A percentile compares a stretch with the other conserved stretches of the same genome.
phyloP scores from a whole-genome alignment of 1,140 invertebrate species.

The Ostrea edulis region DNA sequence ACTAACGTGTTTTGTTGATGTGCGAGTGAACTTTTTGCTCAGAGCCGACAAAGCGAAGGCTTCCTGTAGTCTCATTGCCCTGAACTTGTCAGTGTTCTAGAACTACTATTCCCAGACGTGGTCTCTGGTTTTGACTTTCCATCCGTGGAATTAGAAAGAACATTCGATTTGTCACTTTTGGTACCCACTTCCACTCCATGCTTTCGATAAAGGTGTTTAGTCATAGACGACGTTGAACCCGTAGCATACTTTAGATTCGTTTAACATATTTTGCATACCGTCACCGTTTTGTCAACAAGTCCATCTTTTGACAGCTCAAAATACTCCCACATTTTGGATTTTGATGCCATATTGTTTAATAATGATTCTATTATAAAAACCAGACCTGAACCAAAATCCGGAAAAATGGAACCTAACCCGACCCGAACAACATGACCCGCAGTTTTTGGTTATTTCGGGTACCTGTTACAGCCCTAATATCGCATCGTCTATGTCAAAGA shows the following conservation, averaged over 20 bases:
- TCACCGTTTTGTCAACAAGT: neutral
- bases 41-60: too few species aligned
- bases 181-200: neutral
- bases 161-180: neutral
- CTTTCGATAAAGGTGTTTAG: neutral
- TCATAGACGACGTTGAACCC: neutral
- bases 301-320: neutral
- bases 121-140: neutral
- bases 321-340: neutral
- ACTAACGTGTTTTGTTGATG: too few species aligned
- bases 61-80: too few species aligned
- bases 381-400: neutral
- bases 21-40: too few species aligned
- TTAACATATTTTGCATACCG: neutral
- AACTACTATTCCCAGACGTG: neutral
- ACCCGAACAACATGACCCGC: too few species aligned
- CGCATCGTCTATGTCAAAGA: too few species aligned
- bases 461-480: too few species aligned
- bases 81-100: too few species aligned
- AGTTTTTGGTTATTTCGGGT: too few species aligned
- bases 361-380: neutral
- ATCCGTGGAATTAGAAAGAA: constrained; percentile 55
- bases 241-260: neutral
- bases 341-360: neutral
- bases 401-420: too few species aligned